phyloP scores from a whole-genome alignment of 1,140 invertebrate species.

The Harlomillsia oculata region DNA sequence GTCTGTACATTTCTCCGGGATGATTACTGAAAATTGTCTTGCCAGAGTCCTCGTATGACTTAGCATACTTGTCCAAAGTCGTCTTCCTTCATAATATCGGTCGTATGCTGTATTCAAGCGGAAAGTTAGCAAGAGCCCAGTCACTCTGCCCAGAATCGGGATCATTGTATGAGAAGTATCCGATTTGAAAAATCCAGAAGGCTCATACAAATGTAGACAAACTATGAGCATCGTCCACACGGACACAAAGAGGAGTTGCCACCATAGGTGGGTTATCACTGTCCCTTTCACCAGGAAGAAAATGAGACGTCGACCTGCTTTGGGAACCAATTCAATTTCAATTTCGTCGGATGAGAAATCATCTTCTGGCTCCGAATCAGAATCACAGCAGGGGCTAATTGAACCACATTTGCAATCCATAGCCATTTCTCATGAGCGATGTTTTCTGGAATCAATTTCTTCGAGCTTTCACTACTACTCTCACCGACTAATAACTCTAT shows the following conservation, averaged over 20 bases:
- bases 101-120: slow-evolving; percentile 29
- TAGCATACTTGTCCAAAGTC: slow-evolving; percentile 21
- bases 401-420: too few species aligned
- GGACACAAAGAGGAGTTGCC: slow-evolving; percentile 8
- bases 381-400: too few species aligned
- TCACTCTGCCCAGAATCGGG: slow-evolving; percentile 21
- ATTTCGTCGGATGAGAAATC: too few species aligned
- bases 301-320: too few species aligned
- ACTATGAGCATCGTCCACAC: slow-evolving; percentile 9
- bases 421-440: too few species aligned
- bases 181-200: slow-evolving; percentile 3
- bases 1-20: too few species aligned
- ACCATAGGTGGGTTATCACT: slow-evolving; percentile 23
- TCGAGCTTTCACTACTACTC: too few species aligned
- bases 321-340: too few species aligned
- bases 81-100: slow-evolving; percentile 26
- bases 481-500: too few species aligned
- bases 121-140: slow-evolving; percentile 21
- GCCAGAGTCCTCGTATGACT: slow-evolving; percentile 9
- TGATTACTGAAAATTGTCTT: slow-evolving; percentile 18
- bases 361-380: too few species aligned
- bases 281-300: too few species aligned
- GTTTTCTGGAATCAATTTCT: too few species aligned
- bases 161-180: slow-evolving; percentile 13
- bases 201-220: background rate